Conservation (phyloP, 2,888 invertebrate species). For the Physocephala rufipes region DNA sequence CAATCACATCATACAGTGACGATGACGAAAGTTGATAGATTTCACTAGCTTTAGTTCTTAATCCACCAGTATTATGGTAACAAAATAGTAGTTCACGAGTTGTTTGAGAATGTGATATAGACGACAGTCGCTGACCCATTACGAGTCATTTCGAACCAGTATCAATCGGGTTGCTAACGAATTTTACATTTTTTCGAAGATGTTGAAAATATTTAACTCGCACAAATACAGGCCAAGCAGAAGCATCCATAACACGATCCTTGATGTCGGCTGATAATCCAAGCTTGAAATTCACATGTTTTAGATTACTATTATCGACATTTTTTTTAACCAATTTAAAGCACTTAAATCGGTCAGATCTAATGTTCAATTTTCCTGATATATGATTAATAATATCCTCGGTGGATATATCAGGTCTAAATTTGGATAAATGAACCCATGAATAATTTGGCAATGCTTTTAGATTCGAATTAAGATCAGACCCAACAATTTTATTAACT, state of each 20-base stretch:
- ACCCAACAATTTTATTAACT: not conserved
- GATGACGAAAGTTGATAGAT: not conserved
- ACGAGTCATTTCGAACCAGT: not conserved
- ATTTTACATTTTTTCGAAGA: not conserved
- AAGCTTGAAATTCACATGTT: conserved; percentile 1
- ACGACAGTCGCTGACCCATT: not conserved
- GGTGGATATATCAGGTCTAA: not conserved
- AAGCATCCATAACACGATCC: not conserved
- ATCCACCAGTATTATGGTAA: conserved; percentile 1
- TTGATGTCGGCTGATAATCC: not conserved
- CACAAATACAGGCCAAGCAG: not conserved
- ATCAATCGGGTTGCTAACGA: not conserved
- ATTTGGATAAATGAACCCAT: not conserved
- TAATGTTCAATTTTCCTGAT: not conserved
- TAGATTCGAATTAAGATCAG: not conserved
- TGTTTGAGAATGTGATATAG: not conserved
- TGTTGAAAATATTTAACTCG: not conserved
- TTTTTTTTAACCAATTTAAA: conserved; percentile 1
- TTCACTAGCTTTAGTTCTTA: not conserved
- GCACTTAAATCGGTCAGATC: not conserved
- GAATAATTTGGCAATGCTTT: not conserved
- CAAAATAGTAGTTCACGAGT: not conserved
- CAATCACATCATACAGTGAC: not conserved
- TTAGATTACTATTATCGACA: not conserved
- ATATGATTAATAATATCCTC: not conserved